These are phyloP conservation scores for Hirtodrosophila confusa DNA, from an alignment of 2,888 invertebrate species.

Conservation along the genomic window DNA sequence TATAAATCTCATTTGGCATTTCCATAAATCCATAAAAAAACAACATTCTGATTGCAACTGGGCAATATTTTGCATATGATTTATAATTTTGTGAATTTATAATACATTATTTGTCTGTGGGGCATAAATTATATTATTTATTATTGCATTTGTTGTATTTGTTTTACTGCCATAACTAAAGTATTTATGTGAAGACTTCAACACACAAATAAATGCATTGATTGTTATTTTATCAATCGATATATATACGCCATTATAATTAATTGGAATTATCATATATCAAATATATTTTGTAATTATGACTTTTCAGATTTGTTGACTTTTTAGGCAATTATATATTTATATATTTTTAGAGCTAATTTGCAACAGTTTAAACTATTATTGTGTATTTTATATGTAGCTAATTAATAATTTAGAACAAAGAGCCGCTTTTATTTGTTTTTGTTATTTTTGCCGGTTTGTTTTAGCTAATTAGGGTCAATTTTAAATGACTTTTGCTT, in stretches of 20 bases:
- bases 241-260: conserved; percentile 24
- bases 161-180: conserved; percentile 12
- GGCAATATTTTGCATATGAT: conserved; percentile 37
- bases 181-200: background rate
- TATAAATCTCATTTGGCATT: conserved; percentile 36
- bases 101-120: conserved; percentile 10
- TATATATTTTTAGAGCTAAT: background rate
- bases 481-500: background rate
- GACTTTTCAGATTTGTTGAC: background rate
- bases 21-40: conserved; percentile 58
- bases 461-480: background rate
- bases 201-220: conserved; percentile 5
- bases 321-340: background rate
- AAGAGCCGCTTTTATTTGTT: background rate
- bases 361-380: conserved; percentile 6
- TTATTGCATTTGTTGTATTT: conserved; percentile 23
- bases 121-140: conserved; percentile 56
- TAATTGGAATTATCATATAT: conserved; percentile 11
- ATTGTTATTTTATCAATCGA: conserved; percentile 9
- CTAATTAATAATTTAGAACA: background rate
- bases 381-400: background rate
- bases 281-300: background rate
- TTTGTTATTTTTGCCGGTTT: conserved; percentile 1
- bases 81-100: conserved; percentile 40
- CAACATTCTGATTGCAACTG: conserved; percentile 28